These are phyloP conservation scores for Grantiella picta DNA, from an alignment of 2,113 vertebrate species.

Conservation along the genomic window DNA sequence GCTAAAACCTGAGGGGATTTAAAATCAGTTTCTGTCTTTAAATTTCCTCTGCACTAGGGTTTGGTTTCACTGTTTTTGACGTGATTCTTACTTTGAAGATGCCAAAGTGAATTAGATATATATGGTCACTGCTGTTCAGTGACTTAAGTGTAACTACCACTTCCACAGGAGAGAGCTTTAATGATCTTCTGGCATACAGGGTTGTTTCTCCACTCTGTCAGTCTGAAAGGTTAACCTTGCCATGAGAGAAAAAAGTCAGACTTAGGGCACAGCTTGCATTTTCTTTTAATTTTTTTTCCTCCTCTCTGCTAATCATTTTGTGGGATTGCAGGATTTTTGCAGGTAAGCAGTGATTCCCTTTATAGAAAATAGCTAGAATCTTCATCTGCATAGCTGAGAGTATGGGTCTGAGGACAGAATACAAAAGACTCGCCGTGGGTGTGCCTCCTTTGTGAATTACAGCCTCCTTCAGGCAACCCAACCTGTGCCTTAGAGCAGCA, in stretches of 20 bases:
- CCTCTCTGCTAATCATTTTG: rapidly evolving
- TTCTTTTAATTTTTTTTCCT: not conserved
- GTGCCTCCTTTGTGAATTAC: not conserved
- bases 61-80: not conserved
- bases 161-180: not conserved
- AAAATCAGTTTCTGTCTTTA: not conserved
- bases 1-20: not conserved
- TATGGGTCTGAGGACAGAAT: not conserved
- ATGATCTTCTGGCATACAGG: not conserved
- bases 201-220: not conserved
- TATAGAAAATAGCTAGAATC: not conserved
- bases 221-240: not conserved
- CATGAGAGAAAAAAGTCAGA: not conserved
- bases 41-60: not conserved
- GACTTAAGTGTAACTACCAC: not conserved
- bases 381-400: not conserved
- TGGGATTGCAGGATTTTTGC: not conserved
- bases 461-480: not conserved
- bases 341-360: not conserved
- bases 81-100: not conserved
- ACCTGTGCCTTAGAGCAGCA: not conserved
- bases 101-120: not conserved
- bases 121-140: not conserved
- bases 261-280: not conserved
- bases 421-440: rapidly evolving